phyloP scores from a whole-genome alignment of 2,797 vertebrate genomes.

The Sternotherus odoratus region DNA sequence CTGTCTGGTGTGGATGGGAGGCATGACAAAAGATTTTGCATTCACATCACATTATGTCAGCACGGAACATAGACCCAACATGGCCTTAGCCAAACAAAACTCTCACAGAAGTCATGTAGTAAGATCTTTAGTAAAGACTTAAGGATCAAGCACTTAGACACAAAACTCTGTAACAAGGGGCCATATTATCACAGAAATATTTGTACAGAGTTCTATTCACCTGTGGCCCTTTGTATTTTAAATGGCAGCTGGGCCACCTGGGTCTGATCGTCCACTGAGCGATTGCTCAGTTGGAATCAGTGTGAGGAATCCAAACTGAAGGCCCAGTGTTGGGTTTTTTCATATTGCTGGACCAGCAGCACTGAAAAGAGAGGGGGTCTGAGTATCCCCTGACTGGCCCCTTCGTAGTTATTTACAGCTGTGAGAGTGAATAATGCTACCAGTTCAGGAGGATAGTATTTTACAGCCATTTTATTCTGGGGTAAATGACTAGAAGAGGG shows the following conservation, averaged over 20 bases:
- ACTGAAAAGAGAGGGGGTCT: background rate
- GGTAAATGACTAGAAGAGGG: background rate
- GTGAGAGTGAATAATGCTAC: background rate
- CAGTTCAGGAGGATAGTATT: background rate
- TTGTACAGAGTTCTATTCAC: fast-evolving
- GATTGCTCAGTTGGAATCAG: background rate
- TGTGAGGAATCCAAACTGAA: background rate
- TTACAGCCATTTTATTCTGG: background rate
- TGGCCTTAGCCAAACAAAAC: background rate
- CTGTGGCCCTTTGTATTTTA: too few species aligned
- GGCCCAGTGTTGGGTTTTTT: background rate
- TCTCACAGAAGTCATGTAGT: fast-evolving
- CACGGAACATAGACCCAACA: background rate
- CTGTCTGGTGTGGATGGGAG: constrained; percentile 63
- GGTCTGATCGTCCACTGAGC: background rate
- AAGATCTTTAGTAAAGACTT: background rate
- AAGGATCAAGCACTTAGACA: fast-evolving
- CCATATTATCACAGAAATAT: fast-evolving
- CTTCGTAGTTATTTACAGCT: background rate
- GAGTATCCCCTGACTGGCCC: background rate
- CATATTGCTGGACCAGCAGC: background rate
- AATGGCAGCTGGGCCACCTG: background rate
- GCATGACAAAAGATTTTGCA: constrained; percentile 28
- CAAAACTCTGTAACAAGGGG: background rate
- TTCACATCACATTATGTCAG: background rate